Conservation (phyloP, 64 coral and sea anemone species). For the Montipora foliosa region DNA sequence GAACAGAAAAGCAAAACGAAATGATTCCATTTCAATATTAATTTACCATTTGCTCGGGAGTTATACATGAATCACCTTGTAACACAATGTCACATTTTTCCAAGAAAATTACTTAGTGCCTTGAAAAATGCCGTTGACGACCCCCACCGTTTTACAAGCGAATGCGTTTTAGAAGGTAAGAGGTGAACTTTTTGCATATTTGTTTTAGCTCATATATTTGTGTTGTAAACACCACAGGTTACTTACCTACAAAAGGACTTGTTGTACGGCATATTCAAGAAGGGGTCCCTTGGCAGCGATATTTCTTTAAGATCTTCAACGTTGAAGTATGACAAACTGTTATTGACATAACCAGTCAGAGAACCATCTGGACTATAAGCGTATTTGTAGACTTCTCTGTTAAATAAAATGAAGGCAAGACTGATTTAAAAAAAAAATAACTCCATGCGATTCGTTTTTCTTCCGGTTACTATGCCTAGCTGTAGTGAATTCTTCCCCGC, state of each 20-base stretch:
- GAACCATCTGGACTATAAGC: conserved; percentile 75
- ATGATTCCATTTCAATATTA: too few relatives aligned
- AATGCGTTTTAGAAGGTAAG: too few relatives aligned
- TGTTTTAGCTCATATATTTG: too few relatives aligned
- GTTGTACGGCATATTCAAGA: conserved; percentile 59
- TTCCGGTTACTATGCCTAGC: neutral
- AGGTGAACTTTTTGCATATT: too few relatives aligned
- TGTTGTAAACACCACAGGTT: neutral
- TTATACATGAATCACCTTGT: too few relatives aligned
- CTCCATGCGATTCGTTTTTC: neutral
- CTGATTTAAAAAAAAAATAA: neutral
- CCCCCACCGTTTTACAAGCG: too few relatives aligned
- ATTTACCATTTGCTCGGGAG: too few relatives aligned
- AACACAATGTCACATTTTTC: too few relatives aligned
- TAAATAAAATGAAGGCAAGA: neutral
- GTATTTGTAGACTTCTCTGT: conserved; percentile 81
- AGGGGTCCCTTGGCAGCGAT: conserved; percentile 56
- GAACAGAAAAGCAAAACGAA: too few relatives aligned
- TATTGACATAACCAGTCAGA: conserved; percentile 78
- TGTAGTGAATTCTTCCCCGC: too few relatives aligned
- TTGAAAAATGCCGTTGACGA: too few relatives aligned
- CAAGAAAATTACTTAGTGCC: too few relatives aligned
- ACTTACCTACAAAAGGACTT: conserved; percentile 65
- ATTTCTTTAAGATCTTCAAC: conserved; percentile 59
- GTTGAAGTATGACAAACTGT: conserved; percentile 88